Percentiles rank a stretch among this genome's conserved stretches.
Conservation (phyloP, 2,797 vertebrate genomes). For the Leptodactylus fallax region DNA sequence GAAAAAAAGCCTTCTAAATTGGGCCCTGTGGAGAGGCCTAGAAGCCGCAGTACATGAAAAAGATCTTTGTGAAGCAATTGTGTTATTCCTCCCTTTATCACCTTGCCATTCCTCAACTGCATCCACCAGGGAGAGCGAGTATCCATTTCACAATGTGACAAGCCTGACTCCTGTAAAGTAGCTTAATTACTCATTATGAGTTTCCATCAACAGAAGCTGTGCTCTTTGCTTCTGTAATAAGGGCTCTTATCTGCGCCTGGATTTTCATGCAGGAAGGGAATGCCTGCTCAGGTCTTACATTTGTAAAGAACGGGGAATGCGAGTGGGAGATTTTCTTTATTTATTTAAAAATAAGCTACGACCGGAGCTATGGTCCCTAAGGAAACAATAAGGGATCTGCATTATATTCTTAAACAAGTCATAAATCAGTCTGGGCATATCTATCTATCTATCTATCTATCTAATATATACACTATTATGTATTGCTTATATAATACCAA, state of each 20-base stretch:
- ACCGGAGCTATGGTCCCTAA: slow-evolving; percentile 80
- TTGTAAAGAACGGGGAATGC: slow-evolving; percentile 76
- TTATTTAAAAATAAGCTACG: slow-evolving; percentile 78
- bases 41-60: slow-evolving; percentile 62
- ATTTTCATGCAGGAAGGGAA: slow-evolving; percentile 82
- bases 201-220: slow-evolving; percentile 78
- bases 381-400: slow-evolving; percentile 69
- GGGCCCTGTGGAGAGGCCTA: slow-evolving; percentile 62
- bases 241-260: slow-evolving; percentile 77
- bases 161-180: slow-evolving; percentile 74
- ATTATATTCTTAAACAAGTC: neutral
- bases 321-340: slow-evolving; percentile 84
- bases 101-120: slow-evolving; percentile 74
- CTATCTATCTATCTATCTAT: too few species aligned
- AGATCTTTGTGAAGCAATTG: slow-evolving; percentile 71
- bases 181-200: slow-evolving; percentile 82
- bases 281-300: slow-evolving; percentile 77
- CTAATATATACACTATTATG: too few species aligned
- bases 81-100: slow-evolving; percentile 71
- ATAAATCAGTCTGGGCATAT: slow-evolving; percentile 14
- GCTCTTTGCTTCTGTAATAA: slow-evolving; percentile 79
- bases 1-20: slow-evolving; percentile 58
- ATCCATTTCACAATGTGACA: slow-evolving; percentile 74
- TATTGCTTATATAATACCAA: too few species aligned
- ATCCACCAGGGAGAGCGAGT: slow-evolving; percentile 71